Percentiles rank a stretch among this genome's conserved stretches.
phyloP scores from a whole-genome alignment of 2,888 invertebrate genomes.

The Caenorhabditis doughertyi region DNA sequence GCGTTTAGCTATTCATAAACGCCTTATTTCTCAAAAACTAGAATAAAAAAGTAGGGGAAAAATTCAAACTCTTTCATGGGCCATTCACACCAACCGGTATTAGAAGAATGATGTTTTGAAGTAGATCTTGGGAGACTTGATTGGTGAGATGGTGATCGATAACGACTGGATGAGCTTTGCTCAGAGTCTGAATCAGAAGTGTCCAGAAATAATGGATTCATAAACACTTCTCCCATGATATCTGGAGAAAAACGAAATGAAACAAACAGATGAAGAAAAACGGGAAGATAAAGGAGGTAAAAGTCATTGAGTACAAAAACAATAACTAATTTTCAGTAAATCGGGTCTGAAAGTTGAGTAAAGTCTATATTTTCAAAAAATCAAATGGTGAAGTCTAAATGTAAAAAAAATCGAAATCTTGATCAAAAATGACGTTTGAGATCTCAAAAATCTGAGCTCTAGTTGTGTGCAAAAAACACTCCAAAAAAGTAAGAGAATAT shows the following conservation, averaged over 20 bases:
- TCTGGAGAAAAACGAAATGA: neutral
- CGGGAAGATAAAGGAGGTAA: too few relatives aligned
- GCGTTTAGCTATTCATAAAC: neutral
- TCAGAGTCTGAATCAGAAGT: slow-evolving; percentile 71
- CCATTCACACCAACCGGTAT: slow-evolving; percentile 51
- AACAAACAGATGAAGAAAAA: neutral
- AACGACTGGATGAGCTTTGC: slow-evolving; percentile 66
- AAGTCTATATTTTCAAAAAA: too few relatives aligned
- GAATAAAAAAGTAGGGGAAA: too few relatives aligned
- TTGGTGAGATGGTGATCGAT: slow-evolving; percentile 50
- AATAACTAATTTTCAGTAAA: too few relatives aligned
- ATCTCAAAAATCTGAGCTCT: too few relatives aligned
- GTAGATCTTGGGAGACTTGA: slow-evolving; percentile 60
- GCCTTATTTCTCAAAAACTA: neutral
- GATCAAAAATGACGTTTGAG: too few relatives aligned
- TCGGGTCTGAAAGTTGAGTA: too few relatives aligned
- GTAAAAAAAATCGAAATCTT: too few relatives aligned
- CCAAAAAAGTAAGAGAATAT: too few relatives aligned
- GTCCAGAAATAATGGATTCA: slow-evolving; percentile 69
- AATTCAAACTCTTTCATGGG: neutral
- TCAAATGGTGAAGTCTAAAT: too few relatives aligned
- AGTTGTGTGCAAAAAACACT: too few relatives aligned
- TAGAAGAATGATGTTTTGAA: slow-evolving; percentile 44
- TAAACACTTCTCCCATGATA: slow-evolving; percentile 70
- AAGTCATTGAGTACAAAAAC: too few relatives aligned